A percentile compares a stretch with the other conserved stretches of the same genome.
phyloP scores from a whole-genome alignment of 2,797 vertebrate genomes.

The Peromyscus nudipes region DNA sequence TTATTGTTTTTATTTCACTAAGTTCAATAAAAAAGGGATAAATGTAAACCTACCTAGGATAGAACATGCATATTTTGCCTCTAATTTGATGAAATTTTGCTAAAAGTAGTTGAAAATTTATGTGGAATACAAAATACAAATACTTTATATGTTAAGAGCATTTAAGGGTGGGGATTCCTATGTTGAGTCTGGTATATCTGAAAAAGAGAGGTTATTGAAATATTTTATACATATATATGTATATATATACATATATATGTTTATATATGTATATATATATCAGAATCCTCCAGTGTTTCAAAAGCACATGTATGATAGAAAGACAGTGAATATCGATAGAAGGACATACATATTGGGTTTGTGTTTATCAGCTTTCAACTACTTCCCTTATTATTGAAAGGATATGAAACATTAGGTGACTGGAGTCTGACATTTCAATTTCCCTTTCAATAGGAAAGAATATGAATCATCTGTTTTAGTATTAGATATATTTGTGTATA shows the following conservation, averaged over 20 bases:
- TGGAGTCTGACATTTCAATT: background rate
- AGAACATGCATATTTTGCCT: background rate
- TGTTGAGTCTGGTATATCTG: background rate
- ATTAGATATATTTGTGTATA: background rate
- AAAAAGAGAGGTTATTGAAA: background rate
- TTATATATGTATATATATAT: no score
- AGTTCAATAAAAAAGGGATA: background rate
- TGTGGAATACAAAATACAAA: background rate
- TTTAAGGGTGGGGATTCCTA: background rate
- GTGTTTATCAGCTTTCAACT: background rate
- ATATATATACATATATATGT: no score
- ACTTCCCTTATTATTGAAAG: rapidly evolving
- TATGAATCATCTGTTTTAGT: background rate
- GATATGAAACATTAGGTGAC: background rate
- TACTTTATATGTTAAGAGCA: background rate
- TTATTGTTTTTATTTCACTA: background rate
- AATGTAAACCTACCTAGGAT: background rate
- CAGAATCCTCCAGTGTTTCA: background rate
- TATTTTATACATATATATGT: background rate
- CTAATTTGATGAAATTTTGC: background rate
- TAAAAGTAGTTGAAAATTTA: no score
- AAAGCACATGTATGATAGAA: background rate
- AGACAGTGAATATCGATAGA: no score
- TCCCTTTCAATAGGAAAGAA: background rate
- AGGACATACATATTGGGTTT: background rate